Evolutionary conservation across 2,113 vertebrate species (phyloP), one percentile per base, ranked within the genome.

Genomic region (Pao palembangensis): DNA sequence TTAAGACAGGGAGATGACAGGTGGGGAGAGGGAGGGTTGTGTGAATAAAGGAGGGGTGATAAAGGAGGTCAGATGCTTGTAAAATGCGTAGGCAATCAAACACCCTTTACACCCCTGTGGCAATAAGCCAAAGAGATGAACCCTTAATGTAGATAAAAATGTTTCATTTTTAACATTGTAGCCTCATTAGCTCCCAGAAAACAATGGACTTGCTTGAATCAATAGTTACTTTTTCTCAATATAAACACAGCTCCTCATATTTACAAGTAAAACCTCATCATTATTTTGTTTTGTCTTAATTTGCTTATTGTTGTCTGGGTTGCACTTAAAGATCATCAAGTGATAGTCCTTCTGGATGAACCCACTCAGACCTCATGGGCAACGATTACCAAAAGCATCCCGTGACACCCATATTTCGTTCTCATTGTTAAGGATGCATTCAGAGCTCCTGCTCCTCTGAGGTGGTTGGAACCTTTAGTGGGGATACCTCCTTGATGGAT

Each of bases 211-310:
- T 59, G 73, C 56, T 53, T 47, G 61, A 78, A 87, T 89, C 85
- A 66, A 89, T 86, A 86, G 41, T 84, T 88, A 81, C 86, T 88
- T 87, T 85, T 85, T 58, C 72, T 66, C 62, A 20, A 56, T 77
- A 85, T 83, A 81, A 83, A 87, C 74, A 82, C 82, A 86, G 76
- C 55, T 61, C 60, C 64, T 28, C 25, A 2, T 5, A 34, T 10
- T 34, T 34, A 34, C 6, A 34, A 8, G 6, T 34, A 34, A 34
- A 34, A 34, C 31, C 31, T 46, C 44, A 46, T 6, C 44, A 46
- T 46, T 3, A 8, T 34, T 34, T 34, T 8, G 8, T 34, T 34
- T 34, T 8, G 8, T 34, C 8, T 34, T 34, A 8, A 34, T 34
- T 34, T 34, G 25, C 25, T 28, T 28, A 4, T 28, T 28, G 25